These are phyloP conservation scores for Cepaea hortensis DNA, from an alignment of 2,888 invertebrate genomes.

Conservation along the genomic window DNA sequence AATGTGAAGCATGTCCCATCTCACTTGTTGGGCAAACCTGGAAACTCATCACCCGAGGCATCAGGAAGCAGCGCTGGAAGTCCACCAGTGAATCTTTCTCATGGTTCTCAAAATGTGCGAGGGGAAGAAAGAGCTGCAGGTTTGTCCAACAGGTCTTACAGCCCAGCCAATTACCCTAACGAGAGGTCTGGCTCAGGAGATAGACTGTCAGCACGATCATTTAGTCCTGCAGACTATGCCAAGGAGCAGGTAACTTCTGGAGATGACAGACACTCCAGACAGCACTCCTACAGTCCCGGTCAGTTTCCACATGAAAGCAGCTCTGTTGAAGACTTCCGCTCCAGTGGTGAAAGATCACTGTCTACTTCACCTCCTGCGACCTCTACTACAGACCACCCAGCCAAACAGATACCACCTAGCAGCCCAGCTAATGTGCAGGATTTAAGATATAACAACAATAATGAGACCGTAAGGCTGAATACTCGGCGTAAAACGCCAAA, in stretches of 20 bases:
- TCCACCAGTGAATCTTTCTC: conserved; percentile 39
- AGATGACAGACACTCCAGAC: conserved; percentile 25
- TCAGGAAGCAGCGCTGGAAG: conserved; percentile 57
- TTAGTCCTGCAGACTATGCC: conserved; percentile 23
- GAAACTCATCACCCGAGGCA: conserved; percentile 47
- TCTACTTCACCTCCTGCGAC: conserved; percentile 36
- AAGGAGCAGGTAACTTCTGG: conserved; percentile 45
- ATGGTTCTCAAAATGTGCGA: conserved; percentile 32
- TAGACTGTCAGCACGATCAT: neutral
- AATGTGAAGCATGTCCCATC: conserved; percentile 70
- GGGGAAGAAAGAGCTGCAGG: conserved; percentile 49
- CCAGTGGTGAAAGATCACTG: conserved; percentile 44
- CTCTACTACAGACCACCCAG: neutral
- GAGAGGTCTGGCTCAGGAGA: conserved; percentile 40
- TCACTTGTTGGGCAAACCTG: conserved; percentile 58
- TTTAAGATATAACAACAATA: conserved; percentile 1
- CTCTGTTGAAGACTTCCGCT: conserved; percentile 31
- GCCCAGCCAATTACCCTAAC: conserved; percentile 53
- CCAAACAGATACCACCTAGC: neutral
- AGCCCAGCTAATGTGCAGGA: conserved; percentile 4
- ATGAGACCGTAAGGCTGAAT: conserved; percentile 43
- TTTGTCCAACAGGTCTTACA: conserved; percentile 52
- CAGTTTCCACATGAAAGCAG: conserved; percentile 28
- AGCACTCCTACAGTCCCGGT: conserved; percentile 39
- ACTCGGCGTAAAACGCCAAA: conserved; percentile 40